Percentiles rank a stretch among this genome's conserved stretches.
phyloP scores from a whole-genome alignment of 2,797 vertebrate genomes.

The Alouatta caraya region DNA sequence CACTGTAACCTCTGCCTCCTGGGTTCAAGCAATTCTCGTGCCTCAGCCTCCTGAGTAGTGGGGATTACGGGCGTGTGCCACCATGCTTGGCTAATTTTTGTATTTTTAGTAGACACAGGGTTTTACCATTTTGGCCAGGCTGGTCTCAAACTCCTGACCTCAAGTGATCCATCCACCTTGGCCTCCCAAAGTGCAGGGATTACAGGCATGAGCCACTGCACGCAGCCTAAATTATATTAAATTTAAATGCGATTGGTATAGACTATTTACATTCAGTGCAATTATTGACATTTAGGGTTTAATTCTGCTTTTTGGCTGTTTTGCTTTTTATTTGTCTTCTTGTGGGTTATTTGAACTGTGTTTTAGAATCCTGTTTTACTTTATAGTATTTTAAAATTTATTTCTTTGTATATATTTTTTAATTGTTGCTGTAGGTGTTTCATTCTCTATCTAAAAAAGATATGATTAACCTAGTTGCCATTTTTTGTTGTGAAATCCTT shows the following conservation, averaged over 20 bases:
- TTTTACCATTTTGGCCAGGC: neutral
- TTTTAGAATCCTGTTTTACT: constrained; percentile 1
- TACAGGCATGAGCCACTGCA: neutral
- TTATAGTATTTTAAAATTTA: neutral
- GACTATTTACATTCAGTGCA: neutral
- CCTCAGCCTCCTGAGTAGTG: neutral
- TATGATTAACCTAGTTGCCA: neutral
- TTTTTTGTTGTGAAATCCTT: neutral
- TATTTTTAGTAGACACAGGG: neutral
- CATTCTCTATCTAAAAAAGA: neutral
- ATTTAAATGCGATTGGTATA: neutral
- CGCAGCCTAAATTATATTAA: neutral
- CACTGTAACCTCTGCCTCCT: neutral
- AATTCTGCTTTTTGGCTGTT: neutral
- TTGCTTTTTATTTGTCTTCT: neutral
- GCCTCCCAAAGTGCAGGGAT: too few relatives aligned
- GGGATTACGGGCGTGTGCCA: neutral
- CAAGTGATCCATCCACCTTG: neutral
- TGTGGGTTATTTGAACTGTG: neutral
- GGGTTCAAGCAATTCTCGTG: neutral
- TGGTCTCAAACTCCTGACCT: neutral
- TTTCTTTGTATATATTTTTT: neutral
- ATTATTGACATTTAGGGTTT: neutral
- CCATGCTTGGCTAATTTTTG: neutral
- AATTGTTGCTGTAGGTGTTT: neutral